These are phyloP conservation scores for Coregonus clupeaformis DNA, from an alignment of 2,113 vertebrate species.

Conservation along the genomic window DNA sequence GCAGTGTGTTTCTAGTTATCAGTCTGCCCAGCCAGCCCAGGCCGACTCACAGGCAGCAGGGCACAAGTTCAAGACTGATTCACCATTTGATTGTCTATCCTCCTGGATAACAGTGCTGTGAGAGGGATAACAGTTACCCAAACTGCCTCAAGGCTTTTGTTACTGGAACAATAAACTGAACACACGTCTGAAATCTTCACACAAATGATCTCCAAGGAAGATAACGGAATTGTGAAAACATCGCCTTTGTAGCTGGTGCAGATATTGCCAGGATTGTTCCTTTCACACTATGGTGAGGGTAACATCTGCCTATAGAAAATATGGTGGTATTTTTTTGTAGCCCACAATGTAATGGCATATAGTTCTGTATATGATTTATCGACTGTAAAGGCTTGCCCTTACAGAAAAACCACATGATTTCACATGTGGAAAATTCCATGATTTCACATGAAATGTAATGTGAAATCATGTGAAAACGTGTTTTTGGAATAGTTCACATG, in stretches of 20 bases:
- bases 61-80: slow-evolving; percentile 56
- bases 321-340: no score
- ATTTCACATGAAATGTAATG: no score
- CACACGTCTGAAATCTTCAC: slow-evolving; percentile 26
- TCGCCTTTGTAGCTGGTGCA: neutral
- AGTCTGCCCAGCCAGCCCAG: slow-evolving; percentile 49
- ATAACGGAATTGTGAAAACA: neutral
- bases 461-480: no score
- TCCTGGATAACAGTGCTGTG: slow-evolving; percentile 39
- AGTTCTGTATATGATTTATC: no score
- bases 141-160: neutral
- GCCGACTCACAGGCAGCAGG: neutral
- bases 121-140: slow-evolving; percentile 30
- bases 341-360: neutral
- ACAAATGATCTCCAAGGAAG: slow-evolving; percentile 1
- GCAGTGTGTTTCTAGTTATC: slow-evolving; percentile 50
- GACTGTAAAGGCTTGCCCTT: neutral
- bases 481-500: no score
- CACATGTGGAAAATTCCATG: no score
- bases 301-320: neutral
- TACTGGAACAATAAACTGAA: slow-evolving; percentile 44
- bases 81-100: slow-evolving; percentile 48
- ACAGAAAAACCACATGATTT: no score
- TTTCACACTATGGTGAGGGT: neutral
- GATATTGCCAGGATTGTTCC: neutral